phyloP scores from a whole-genome alignment of 2,113 vertebrate genomes.

The Cyanoderma ruficeps region DNA sequence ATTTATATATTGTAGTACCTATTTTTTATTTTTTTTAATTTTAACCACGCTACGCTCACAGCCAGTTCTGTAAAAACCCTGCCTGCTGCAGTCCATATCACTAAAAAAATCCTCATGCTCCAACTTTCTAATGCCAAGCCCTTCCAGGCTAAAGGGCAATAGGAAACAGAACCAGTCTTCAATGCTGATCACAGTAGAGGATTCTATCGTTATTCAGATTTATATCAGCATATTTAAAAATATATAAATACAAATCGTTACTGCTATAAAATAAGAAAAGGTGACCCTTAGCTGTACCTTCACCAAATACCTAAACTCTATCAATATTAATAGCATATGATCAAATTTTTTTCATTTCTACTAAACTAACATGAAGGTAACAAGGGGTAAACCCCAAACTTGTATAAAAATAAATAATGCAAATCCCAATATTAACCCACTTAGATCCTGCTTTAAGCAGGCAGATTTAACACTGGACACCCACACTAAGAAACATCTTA shows the following conservation, averaged over 20 bases:
- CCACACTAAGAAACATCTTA: background rate
- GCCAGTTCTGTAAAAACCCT: background rate
- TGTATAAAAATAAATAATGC: background rate
- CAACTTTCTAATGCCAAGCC: background rate
- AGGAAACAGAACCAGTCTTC: background rate
- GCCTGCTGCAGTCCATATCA: background rate
- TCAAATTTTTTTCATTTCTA: background rate
- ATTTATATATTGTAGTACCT: background rate
- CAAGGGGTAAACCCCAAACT: background rate
- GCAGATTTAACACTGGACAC: background rate
- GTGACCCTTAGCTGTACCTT: background rate
- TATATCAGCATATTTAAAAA: background rate
- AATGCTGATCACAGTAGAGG: too few species aligned
- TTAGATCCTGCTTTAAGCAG: background rate
- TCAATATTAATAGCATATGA: background rate
- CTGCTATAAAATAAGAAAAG: background rate
- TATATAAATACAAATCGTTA: background rate
- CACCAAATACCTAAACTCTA: background rate
- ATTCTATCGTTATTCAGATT: background rate
- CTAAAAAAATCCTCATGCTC: rapidly evolving
- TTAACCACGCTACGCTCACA: rapidly evolving
- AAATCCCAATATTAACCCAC: background rate
- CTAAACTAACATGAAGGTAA: background rate
- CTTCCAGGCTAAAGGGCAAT: background rate
- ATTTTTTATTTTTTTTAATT: background rate